Conservation (phyloP, 2,797 vertebrate genomes). For the Alauda arvensis region DNA sequence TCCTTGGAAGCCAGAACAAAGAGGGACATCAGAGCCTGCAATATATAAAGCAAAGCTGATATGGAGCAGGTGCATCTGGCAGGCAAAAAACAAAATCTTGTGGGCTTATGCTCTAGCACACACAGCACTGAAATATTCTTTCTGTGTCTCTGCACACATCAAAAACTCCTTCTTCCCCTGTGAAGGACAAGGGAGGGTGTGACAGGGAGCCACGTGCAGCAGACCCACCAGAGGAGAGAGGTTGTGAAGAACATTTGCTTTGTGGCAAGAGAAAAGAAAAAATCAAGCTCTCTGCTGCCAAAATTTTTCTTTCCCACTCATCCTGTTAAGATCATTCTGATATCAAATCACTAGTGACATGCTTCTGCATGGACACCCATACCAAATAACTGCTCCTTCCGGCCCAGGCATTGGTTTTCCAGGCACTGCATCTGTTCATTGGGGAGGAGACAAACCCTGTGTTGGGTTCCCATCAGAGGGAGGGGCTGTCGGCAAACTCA, state of each 20-base stretch:
- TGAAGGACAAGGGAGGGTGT: not conserved
- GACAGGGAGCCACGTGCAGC: not conserved
- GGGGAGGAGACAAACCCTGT: not conserved
- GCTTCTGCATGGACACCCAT: not conserved
- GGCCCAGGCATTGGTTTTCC: not conserved
- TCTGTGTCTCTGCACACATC: not conserved
- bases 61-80: not conserved
- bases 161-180: not conserved
- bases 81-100: not conserved
- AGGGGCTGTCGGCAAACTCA: slow-evolving; percentile 40
- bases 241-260: not conserved
- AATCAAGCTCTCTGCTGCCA: slow-evolving; percentile 21
- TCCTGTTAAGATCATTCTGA: not conserved
- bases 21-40: slow-evolving; percentile 95
- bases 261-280: not conserved
- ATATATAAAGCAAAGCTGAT: slow-evolving; percentile 11
- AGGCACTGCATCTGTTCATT: not conserved
- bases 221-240: not conserved
- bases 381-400: not conserved
- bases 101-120: not conserved
- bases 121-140: not conserved
- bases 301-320: not conserved
- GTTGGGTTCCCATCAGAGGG: not conserved
- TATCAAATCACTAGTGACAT: not conserved
- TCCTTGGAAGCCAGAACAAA: slow-evolving; percentile 97